Conservation (phyloP, 2,113 vertebrate species). For the Ceratotherium simum region DNA sequence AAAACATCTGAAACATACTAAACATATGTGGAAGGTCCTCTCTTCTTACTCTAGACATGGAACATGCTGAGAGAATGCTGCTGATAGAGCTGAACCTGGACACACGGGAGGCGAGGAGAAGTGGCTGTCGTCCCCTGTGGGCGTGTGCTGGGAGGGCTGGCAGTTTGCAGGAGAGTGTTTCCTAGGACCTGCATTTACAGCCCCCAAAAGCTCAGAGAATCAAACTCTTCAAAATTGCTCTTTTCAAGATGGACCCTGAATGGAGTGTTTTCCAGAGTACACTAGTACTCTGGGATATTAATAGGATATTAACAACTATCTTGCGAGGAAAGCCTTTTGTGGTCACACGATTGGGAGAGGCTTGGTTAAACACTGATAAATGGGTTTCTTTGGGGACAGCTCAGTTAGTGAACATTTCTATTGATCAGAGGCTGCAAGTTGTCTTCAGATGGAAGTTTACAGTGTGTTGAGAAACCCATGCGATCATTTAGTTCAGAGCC, state of each 20-base stretch:
- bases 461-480: not conserved
- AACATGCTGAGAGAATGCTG: not conserved
- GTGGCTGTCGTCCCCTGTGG: too few species aligned
- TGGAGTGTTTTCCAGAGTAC: not conserved
- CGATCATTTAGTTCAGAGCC: not conserved
- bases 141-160: not conserved
- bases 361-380: not conserved
- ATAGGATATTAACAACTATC: not conserved
- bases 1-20: not conserved
- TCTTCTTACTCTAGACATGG: not conserved
- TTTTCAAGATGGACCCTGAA: not conserved
- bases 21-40: not conserved
- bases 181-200: not conserved
- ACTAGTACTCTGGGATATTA: not conserved
- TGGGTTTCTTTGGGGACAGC: not conserved
- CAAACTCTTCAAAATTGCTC: not conserved
- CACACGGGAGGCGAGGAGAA: not conserved
- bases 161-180: not conserved
- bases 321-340: not conserved
- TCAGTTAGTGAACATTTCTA: not conserved
- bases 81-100: not conserved
- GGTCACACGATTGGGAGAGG: not conserved
- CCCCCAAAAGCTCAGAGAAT: not conserved
- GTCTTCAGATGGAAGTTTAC: constrained; percentile 18
- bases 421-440: not conserved